Evolutionary conservation across 2,113 vertebrate species (phyloP).

Genomic region (Thamnaconus septentrionalis): DNA sequence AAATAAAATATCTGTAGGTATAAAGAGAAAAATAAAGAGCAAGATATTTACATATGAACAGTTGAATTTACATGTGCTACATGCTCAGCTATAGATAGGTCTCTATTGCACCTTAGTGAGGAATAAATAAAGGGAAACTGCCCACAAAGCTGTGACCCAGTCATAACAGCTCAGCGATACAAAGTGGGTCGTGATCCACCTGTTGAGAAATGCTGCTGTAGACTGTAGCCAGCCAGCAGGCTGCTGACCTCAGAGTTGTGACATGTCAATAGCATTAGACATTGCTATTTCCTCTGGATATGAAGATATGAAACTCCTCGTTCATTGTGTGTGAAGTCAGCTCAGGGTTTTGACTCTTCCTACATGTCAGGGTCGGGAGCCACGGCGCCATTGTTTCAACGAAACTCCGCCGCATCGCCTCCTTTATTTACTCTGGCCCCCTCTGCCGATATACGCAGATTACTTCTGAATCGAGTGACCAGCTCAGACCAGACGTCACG

Average conservation of each 20-base stretch:
- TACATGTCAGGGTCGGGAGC: constrained; percentile 18
- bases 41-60: no score
- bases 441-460: constrained; percentile 53
- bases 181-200: no score
- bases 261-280: background rate
- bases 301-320: constrained; percentile 12
- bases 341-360: constrained; percentile 18
- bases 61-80: no score
- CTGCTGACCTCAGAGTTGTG: constrained; percentile 2
- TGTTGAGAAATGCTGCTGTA: no score
- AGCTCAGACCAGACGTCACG: constrained; percentile 45
- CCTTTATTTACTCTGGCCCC: constrained; percentile 19
- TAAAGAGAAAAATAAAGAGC: no score
- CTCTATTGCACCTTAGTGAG: no score
- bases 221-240: background rate
- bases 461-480: constrained; percentile 28
- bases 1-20: no score
- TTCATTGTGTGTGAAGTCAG: background rate
- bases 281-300: background rate
- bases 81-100: no score
- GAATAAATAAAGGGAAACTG: no score
- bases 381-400: constrained; percentile 46
- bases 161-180: no score
- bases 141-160: no score
- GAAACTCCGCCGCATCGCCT: constrained; percentile 1